phyloP scores from a whole-genome alignment of 2,888 invertebrate species.

The Cheilosia impressa region DNA sequence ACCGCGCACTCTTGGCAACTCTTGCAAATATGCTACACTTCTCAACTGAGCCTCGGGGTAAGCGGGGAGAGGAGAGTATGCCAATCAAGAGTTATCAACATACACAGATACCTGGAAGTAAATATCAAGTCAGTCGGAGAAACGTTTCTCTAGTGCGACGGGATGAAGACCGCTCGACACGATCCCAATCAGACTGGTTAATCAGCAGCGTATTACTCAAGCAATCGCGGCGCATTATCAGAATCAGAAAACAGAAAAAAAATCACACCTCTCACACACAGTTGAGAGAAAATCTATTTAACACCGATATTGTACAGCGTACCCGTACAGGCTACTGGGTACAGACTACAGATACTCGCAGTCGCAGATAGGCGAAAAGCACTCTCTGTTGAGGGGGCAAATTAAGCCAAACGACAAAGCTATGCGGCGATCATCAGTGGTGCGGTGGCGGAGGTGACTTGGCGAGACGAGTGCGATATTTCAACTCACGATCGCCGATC shows the following conservation, averaged over 20 bases:
- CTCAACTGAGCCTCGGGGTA: background rate
- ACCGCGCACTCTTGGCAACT: slow-evolving; percentile 51
- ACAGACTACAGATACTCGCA: no score
- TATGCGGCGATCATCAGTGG: slow-evolving; percentile 17
- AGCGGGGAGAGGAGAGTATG: background rate
- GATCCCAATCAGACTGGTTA: slow-evolving; percentile 57
- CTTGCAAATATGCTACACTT: slow-evolving; percentile 15
- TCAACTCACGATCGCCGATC: slow-evolving; percentile 58
- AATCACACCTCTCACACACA: slow-evolving; percentile 19
- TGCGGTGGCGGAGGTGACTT: slow-evolving; percentile 15
- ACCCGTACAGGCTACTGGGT: no score
- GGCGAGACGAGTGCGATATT: slow-evolving; percentile 45
- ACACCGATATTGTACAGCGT: background rate
- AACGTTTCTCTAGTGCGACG: background rate
- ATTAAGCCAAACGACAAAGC: slow-evolving; percentile 18
- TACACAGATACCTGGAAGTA: slow-evolving; percentile 19
- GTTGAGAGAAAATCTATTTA: background rate
- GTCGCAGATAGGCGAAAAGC: background rate
- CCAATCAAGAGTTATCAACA: slow-evolving; percentile 31
- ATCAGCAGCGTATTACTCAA: slow-evolving; percentile 49
- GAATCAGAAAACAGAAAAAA: slow-evolving; percentile 32
- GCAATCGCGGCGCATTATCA: slow-evolving; percentile 54
- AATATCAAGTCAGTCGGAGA: background rate
- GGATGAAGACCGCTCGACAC: slow-evolving; percentile 40
- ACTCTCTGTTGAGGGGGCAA: slow-evolving; percentile 30